Evolutionary conservation across 2,113 vertebrate genomes (phyloP).

Genomic region (Phasianus colchicus): DNA sequence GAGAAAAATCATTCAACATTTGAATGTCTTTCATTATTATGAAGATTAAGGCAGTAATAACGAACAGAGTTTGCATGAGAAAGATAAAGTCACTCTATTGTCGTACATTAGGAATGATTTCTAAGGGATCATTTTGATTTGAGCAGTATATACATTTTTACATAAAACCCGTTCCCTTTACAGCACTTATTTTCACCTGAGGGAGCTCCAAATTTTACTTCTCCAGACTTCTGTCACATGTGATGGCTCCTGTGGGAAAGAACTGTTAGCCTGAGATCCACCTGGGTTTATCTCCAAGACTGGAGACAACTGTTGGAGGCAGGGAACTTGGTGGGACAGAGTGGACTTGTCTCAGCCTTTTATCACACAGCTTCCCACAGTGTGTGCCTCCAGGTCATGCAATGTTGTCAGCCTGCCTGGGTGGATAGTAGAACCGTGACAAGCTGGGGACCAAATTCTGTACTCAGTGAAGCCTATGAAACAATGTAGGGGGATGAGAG

Average conservation of each 20-base stretch:
- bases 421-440: neutral
- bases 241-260: neutral
- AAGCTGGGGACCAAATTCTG: neutral
- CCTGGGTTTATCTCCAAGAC: neutral
- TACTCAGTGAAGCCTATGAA: neutral
- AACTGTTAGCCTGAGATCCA: neutral
- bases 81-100: neutral
- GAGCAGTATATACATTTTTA: neutral
- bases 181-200: neutral
- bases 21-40: conserved; percentile 21
- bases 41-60: conserved; percentile 10
- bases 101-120: neutral
- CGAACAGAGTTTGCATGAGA: neutral
- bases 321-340: neutral
- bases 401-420: neutral
- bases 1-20: conserved; percentile 28
- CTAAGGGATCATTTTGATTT: neutral
- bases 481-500: neutral
- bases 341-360: neutral
- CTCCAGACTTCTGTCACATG: neutral
- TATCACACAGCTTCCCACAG: neutral
- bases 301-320: neutral
- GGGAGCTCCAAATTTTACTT: neutral
- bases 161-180: neutral
- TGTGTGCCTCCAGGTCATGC: neutral